Evolutionary conservation across 2,797 vertebrate species (phyloP).

Genomic region (Neoniphon sammara): DNA sequence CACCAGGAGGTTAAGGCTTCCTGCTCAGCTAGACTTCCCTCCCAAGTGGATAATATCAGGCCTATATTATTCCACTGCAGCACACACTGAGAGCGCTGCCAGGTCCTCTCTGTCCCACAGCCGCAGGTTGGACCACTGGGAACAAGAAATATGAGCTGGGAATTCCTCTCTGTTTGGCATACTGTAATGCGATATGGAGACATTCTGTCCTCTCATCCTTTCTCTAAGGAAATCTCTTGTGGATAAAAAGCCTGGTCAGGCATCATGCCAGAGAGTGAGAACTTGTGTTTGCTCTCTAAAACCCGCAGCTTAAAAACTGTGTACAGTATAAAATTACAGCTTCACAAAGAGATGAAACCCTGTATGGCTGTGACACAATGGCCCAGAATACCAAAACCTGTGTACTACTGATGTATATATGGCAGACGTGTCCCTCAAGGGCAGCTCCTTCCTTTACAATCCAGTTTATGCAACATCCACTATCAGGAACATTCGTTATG

Average conservation of each 20-base stretch:
- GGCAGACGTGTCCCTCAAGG: constrained; percentile 3
- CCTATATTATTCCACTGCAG: constrained; percentile 62
- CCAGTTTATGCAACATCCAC: constrained; percentile 44
- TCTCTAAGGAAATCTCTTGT: constrained; percentile 75
- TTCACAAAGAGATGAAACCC: constrained; percentile 68
- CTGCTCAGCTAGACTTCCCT: constrained; percentile 53
- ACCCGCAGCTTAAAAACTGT: constrained; percentile 68
- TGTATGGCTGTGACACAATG: constrained; percentile 56
- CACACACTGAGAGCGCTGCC: constrained; percentile 51
- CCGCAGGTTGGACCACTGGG: constrained; percentile 70
- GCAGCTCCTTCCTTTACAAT: constrained; percentile 36
- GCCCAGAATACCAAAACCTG: constrained; percentile 55
- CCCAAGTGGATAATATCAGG: constrained; percentile 67
- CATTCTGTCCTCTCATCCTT: constrained; percentile 79
- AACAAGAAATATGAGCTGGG: constrained; percentile 78
- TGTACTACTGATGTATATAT: constrained; percentile 38
- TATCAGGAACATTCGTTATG: constrained; percentile 52
- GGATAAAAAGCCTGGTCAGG: constrained; percentile 76
- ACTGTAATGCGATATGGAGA: constrained; percentile 78
- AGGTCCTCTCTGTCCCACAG: constrained; percentile 62
- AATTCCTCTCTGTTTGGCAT: constrained; percentile 81
- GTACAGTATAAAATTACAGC: constrained; percentile 74
- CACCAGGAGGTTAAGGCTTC: constrained; percentile 51
- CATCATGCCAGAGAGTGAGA: constrained; percentile 69
- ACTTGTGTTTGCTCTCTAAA: constrained; percentile 69